Evolutionary conservation across 2,113 vertebrate species (phyloP).

Genomic region (Alexandromys fortis): DNA sequence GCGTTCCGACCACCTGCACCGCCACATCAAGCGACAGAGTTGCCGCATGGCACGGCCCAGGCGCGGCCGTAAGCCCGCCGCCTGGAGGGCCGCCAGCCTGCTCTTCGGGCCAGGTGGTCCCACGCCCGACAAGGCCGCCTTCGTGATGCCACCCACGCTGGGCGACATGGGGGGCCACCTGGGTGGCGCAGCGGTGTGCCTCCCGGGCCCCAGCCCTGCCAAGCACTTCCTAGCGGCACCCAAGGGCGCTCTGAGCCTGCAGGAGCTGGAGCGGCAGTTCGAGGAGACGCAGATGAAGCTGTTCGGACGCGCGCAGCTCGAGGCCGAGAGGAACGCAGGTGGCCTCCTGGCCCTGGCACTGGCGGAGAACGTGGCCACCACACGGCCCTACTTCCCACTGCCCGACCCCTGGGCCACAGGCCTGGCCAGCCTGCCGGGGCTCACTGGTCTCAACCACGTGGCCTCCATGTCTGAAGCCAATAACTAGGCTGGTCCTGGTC

Average conservation of each 20-base stretch:
- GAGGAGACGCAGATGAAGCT: conserved; percentile 91
- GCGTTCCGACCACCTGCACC: conserved; percentile 97
- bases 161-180: conserved; percentile 85
- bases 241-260: conserved; percentile 86
- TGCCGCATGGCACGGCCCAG: conserved; percentile 93
- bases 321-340: conserved; percentile 91
- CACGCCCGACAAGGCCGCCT: conserved; percentile 85
- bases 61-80: conserved; percentile 92
- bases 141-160: conserved; percentile 81
- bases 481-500: conserved; percentile 84
- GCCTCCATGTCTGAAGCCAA: conserved; percentile 92
- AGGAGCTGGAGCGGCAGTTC: conserved; percentile 88
- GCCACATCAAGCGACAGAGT: conserved; percentile 98
- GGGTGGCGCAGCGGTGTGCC: conserved; percentile 83
- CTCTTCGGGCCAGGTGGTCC: conserved; percentile 86
- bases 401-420: conserved; percentile 94
- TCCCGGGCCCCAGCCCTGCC: conserved; percentile 87
- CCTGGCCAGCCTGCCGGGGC: conserved; percentile 87
- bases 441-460: conserved; percentile 87
- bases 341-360: conserved; percentile 93
- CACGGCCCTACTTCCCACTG: conserved; percentile 92
- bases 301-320: conserved; percentile 88
- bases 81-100: conserved; percentile 92
- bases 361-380: conserved; percentile 90
- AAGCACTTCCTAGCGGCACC: conserved; percentile 88